These are phyloP conservation scores for Malacosoma neustria DNA, from an alignment of 2,888 invertebrate species.

Conservation along the genomic window DNA sequence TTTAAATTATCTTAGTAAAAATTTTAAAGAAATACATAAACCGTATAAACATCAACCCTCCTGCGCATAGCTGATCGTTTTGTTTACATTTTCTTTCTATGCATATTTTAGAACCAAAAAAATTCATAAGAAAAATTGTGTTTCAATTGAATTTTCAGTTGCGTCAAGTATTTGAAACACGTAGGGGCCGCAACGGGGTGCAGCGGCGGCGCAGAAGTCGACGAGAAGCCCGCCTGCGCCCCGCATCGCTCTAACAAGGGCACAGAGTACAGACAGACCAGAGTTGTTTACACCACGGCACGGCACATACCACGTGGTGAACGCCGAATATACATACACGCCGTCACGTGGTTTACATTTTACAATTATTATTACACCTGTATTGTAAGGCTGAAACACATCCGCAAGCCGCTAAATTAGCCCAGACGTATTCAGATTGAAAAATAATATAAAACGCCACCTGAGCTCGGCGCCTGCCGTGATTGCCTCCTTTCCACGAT, in stretches of 20 bases:
- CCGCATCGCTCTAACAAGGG: conserved; percentile 33
- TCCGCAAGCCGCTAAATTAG: conserved; percentile 30
- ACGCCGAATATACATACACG: conserved; percentile 36
- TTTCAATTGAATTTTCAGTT: not conserved
- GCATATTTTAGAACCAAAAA: too few relatives aligned
- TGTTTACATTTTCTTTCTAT: too few relatives aligned
- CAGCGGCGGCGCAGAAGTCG: not conserved
- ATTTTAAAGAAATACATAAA: too few relatives aligned
- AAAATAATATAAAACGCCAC: conserved; percentile 58
- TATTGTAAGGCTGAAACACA: conserved; percentile 22
- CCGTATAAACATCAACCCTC: too few relatives aligned
- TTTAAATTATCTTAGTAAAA: too few relatives aligned
- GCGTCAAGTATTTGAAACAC: not conserved
- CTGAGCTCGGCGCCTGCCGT: conserved; percentile 67
- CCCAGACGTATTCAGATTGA: conserved; percentile 47
- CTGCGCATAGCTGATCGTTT: too few relatives aligned
- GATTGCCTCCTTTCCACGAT: conserved; percentile 42
- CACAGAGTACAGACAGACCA: too few relatives aligned
- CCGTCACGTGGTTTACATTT: conserved; percentile 54
- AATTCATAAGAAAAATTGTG: too few relatives aligned
- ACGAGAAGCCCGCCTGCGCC: conserved; percentile 15
- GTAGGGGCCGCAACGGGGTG: not conserved
- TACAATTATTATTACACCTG: conserved; percentile 37
- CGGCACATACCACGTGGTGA: conserved; percentile 58
- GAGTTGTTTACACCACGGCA: conserved; percentile 56